Conservation (phyloP, 2,797 vertebrate genomes). For the Selene dorsalis region DNA sequence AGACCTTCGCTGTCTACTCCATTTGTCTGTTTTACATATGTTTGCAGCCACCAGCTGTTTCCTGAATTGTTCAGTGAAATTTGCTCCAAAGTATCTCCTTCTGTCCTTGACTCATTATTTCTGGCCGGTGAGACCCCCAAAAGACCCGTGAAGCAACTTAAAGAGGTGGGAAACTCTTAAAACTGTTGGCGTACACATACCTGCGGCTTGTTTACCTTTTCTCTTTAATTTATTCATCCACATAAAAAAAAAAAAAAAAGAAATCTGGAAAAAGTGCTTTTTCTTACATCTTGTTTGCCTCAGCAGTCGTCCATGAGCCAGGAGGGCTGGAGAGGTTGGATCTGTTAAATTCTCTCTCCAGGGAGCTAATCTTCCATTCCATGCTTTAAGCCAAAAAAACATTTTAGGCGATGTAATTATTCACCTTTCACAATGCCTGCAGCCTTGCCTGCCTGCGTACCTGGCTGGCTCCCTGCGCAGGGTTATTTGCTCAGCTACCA, state of each 20-base stretch:
- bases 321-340: conserved; percentile 48
- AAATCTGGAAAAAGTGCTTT: conserved; percentile 38
- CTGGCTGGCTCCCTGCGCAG: conserved; percentile 49
- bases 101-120: not conserved
- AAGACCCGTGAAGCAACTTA: conserved; percentile 34
- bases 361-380: conserved; percentile 68
- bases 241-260: conserved; percentile 3
- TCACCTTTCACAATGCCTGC: conserved; percentile 71
- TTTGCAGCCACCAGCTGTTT: not conserved
- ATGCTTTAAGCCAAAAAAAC: conserved; percentile 65
- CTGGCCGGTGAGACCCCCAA: conserved; percentile 2
- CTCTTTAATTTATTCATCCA: conserved; percentile 35
- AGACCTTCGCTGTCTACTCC: not conserved
- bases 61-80: conserved; percentile 2
- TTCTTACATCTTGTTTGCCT: conserved; percentile 54
- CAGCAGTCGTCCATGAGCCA: conserved; percentile 50
- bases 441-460: conserved; percentile 51
- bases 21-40: not conserved
- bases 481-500: conserved; percentile 65
- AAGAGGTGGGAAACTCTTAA: conserved; percentile 56
- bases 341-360: conserved; percentile 55
- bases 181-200: conserved; percentile 29
- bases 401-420: conserved; percentile 72
- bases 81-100: not conserved
- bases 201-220: conserved; percentile 38